Evolutionary conservation across 2,113 vertebrate genomes (phyloP).

Genomic region (Chaetura pelagica): DNA sequence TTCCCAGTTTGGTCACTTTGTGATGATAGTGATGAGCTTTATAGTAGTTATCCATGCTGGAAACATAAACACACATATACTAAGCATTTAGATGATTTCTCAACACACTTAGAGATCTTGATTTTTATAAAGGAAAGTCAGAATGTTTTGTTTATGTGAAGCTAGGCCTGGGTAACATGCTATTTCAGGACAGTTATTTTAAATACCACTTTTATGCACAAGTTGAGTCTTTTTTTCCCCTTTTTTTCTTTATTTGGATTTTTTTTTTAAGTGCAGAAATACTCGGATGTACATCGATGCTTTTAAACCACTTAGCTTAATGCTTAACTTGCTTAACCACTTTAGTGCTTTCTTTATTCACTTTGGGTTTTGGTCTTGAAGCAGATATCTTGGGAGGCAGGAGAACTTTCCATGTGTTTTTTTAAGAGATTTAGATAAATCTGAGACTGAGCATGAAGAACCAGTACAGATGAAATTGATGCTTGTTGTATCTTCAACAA

Average conservation of each 20-base stretch:
- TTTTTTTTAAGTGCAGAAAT: background rate
- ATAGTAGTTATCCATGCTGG: background rate
- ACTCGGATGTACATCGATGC: background rate
- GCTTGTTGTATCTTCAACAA: background rate
- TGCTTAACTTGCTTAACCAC: background rate
- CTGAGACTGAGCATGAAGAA: background rate
- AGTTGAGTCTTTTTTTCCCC: fast-evolving
- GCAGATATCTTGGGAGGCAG: background rate
- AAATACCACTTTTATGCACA: background rate
- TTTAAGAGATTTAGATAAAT: background rate
- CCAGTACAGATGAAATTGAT: background rate
- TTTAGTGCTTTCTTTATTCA: background rate
- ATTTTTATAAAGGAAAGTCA: background rate
- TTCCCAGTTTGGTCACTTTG: background rate
- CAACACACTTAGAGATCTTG: background rate
- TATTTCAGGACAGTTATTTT: background rate
- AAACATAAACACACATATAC: background rate
- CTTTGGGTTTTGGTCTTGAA: background rate
- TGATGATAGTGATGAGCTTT: background rate
- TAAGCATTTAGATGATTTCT: background rate
- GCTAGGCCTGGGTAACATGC: background rate
- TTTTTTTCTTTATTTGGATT: too few species aligned
- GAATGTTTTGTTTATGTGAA: background rate
- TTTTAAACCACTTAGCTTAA: background rate
- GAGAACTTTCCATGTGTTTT: background rate